These are phyloP conservation scores for Ptychochromis oligacanthus DNA, from an alignment of 2,113 vertebrate genomes.

Conservation along the genomic window DNA sequence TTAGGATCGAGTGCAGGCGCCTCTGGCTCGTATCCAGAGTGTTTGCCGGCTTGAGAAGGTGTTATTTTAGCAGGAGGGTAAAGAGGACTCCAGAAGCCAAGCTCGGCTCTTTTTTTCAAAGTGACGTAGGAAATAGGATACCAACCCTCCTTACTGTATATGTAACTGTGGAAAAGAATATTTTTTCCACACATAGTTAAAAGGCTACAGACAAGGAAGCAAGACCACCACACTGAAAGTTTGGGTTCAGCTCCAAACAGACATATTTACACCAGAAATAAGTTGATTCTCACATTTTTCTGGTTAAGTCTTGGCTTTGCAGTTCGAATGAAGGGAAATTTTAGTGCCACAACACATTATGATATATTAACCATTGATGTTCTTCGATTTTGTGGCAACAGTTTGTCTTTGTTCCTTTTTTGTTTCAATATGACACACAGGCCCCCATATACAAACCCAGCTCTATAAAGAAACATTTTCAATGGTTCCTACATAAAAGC, in stretches of 20 bases:
- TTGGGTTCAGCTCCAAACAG: background rate
- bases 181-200: background rate
- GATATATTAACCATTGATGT: background rate
- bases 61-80: conserved; percentile 38
- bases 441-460: too few species aligned
- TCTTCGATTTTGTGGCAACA: background rate
- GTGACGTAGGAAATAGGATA: background rate
- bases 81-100: conserved; percentile 1
- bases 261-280: background rate
- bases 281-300: rapidly evolving
- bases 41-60: conserved; percentile 10
- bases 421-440: too few species aligned
- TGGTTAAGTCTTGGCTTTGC: background rate
- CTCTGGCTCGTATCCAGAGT: conserved; percentile 36
- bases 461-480: too few species aligned
- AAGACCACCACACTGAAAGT: background rate
- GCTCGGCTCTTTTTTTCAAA: background rate
- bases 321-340: background rate
- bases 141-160: background rate
- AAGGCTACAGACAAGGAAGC: background rate
- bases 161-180: background rate
- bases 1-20: conserved; percentile 17
- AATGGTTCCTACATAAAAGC: too few species aligned
- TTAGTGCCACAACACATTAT: background rate
- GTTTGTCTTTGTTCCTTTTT: background rate